Conservation (phyloP, 2,113 vertebrate genomes). For the Scartelaos histophorus region DNA sequence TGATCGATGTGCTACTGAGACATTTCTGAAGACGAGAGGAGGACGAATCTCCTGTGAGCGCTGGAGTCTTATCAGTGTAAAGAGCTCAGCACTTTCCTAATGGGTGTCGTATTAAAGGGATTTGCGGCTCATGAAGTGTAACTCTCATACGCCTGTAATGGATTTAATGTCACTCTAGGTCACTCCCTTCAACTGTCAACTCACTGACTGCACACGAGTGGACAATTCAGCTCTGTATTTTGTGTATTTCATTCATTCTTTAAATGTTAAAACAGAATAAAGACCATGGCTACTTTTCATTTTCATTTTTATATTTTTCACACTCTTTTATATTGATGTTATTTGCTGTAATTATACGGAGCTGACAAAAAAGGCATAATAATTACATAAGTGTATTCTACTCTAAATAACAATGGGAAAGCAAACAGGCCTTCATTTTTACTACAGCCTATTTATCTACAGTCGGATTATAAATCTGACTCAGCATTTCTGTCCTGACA, state of each 20-base stretch:
- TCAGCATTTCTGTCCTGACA: too few relatives aligned
- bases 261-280: neutral
- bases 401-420: neutral
- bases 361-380: neutral
- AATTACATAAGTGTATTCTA: neutral
- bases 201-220: neutral
- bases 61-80: conserved; percentile 57
- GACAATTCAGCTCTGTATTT: neutral
- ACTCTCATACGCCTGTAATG: conserved; percentile 61
- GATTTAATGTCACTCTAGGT: conserved; percentile 59
- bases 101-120: conserved; percentile 74
- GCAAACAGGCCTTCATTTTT: too few relatives aligned
- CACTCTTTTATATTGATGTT: neutral
- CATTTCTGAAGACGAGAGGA: conserved; percentile 23
- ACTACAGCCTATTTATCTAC: too few relatives aligned
- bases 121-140: conserved; percentile 69
- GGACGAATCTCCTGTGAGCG: conserved; percentile 31
- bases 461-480: too few relatives aligned
- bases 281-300: neutral
- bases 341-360: neutral
- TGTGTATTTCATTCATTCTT: neutral
- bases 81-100: conserved; percentile 78
- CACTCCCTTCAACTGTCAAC: conserved; percentile 38
- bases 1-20: neutral
- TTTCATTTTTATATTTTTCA: neutral